Percentiles rank a stretch among this genome's conserved stretches.
These are phyloP conservation scores for Tenthredo distinguenda DNA, from an alignment of 2,888 invertebrate genomes.

Conservation along the genomic window DNA sequence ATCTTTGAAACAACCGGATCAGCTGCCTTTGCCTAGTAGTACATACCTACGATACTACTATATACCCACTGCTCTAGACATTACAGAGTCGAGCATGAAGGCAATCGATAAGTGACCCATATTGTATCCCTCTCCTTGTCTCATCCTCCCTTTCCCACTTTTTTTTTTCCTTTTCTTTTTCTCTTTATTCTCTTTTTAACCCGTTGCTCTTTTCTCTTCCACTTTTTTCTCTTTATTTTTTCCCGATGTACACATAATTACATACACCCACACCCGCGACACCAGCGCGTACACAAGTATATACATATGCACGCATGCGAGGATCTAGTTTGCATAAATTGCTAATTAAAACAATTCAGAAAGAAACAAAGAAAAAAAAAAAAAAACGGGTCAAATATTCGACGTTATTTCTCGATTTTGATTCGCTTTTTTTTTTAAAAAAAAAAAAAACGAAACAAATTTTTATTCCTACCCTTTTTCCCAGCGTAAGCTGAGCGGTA, in stretches of 20 bases:
- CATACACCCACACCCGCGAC: neutral
- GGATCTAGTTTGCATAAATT: neutral
- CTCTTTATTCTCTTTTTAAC: conserved; percentile 9
- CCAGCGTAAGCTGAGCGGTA: conserved; percentile 34
- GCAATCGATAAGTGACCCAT: conserved; percentile 77
- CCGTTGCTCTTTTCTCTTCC: neutral
- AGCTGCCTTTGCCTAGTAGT: conserved; percentile 13
- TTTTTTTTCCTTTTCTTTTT: conserved; percentile 28
- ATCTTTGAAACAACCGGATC: conserved; percentile 43
- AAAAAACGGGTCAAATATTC: neutral
- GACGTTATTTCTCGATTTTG: neutral
- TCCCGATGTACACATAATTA: neutral
- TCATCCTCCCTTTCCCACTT: conserved; percentile 54
- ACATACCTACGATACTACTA: conserved; percentile 2
- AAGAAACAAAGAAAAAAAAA: neutral
- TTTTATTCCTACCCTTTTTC: conserved; percentile 17
- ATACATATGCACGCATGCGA: too few relatives aligned
- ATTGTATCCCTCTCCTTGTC: conserved; percentile 63
- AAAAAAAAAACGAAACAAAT: neutral
- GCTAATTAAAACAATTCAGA: neutral
- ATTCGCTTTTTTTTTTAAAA: neutral
- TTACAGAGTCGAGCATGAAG: conserved; percentile 65
- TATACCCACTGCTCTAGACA: conserved; percentile 4
- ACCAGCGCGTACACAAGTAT: neutral
- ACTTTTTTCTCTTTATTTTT: neutral